phyloP scores from a whole-genome alignment of 2,888 invertebrate genomes.

The Drosophila setosimentum region DNA sequence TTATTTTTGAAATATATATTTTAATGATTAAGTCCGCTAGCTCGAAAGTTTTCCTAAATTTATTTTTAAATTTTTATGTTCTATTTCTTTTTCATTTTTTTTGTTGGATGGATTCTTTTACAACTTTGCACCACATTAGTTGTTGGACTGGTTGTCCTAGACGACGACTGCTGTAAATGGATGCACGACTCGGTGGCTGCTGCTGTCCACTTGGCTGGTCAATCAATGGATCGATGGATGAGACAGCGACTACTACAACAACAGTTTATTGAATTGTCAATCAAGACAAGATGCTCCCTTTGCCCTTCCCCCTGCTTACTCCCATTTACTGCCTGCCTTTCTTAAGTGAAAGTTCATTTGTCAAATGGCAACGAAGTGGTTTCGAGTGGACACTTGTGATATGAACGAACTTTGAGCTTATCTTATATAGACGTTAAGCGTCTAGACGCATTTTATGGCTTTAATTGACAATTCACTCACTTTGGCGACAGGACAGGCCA shows the following conservation, averaged over 20 bases:
- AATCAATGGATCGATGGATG: slow-evolving; percentile 30
- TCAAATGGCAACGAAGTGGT: slow-evolving; percentile 38
- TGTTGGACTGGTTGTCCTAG: slow-evolving; percentile 56
- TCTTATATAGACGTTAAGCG: slow-evolving; percentile 58
- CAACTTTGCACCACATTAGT: background rate
- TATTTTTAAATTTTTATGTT: slow-evolving; percentile 33
- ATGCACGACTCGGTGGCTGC: slow-evolving; percentile 52
- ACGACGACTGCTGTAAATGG: slow-evolving; percentile 73
- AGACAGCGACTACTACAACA: slow-evolving; percentile 45
- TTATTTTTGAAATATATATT: background rate
- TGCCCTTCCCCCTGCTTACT: background rate
- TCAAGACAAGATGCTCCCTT: slow-evolving; percentile 39
- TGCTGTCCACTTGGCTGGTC: slow-evolving; percentile 65
- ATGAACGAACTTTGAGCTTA: background rate
- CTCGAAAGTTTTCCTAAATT: background rate
- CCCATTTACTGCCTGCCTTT: background rate
- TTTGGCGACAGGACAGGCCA: background rate
- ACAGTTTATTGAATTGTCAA: slow-evolving; percentile 75
- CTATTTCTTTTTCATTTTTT: slow-evolving; percentile 24
- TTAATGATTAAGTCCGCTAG: background rate
- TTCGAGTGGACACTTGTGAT: slow-evolving; percentile 24
- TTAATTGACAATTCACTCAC: slow-evolving; percentile 56
- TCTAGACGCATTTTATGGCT: slow-evolving; percentile 69
- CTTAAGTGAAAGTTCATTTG: slow-evolving; percentile 48
- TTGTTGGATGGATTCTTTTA: background rate